Conservation (phyloP, 2,888 invertebrate species). For the Melangyna quadrimaculata region DNA sequence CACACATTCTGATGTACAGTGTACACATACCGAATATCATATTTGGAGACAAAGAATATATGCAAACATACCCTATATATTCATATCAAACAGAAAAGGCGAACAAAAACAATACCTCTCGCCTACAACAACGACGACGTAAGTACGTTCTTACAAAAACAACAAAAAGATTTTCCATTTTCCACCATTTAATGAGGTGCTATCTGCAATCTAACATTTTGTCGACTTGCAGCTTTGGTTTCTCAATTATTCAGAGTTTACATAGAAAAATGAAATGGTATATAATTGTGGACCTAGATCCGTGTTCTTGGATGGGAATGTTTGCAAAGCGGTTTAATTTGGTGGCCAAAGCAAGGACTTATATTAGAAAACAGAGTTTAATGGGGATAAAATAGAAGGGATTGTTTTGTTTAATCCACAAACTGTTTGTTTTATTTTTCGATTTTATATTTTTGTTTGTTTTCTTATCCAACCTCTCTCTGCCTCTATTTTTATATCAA, state of each 20-base stretch:
- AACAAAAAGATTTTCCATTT: slow-evolving; percentile 20
- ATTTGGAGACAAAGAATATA: slow-evolving; percentile 33
- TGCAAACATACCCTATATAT: slow-evolving; percentile 17
- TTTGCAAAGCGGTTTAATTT: slow-evolving; percentile 63
- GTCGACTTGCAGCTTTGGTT: slow-evolving; percentile 8
- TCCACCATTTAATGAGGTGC: slow-evolving; percentile 49
- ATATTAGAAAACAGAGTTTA: slow-evolving; percentile 35
- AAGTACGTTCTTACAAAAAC: background rate
- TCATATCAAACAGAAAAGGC: slow-evolving; percentile 40
- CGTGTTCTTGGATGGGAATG: slow-evolving; percentile 37
- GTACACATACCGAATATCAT: slow-evolving; percentile 19
- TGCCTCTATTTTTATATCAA: background rate
- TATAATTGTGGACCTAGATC: slow-evolving; percentile 17
- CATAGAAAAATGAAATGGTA: background rate
- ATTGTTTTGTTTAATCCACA: background rate
- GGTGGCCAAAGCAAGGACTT: slow-evolving; percentile 50
- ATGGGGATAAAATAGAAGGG: slow-evolving; percentile 26
- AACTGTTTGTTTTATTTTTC: background rate
- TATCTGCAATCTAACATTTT: slow-evolving; percentile 56
- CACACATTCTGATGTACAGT: background rate
- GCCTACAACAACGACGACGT: background rate
- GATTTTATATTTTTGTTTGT: background rate
- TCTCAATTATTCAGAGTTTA: background rate
- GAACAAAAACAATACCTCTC: slow-evolving; percentile 24
- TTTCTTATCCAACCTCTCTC: no score